A percentile compares a stretch with the other conserved stretches of the same genome.
Conservation (phyloP, 2,888 invertebrate species). For the Drosophila dives region DNA sequence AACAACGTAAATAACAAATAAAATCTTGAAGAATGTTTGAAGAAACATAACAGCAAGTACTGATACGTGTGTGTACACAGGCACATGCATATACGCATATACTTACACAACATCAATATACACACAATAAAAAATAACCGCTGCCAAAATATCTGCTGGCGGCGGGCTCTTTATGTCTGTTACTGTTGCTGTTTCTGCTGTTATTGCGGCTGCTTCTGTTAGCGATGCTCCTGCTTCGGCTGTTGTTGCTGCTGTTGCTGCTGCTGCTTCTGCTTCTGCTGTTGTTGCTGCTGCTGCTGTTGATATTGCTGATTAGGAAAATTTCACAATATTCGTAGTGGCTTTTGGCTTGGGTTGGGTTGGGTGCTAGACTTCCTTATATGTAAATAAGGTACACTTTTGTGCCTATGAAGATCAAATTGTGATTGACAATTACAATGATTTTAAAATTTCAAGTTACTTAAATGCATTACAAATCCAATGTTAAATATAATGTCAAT, state of each 20-base stretch:
- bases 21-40: conserved; percentile 3
- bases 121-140: conserved; percentile 22
- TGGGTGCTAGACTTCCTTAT: too few species aligned
- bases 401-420: too few species aligned
- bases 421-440: too few species aligned
- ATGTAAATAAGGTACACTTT: too few species aligned
- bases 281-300: conserved; percentile 1
- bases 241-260: too few species aligned
- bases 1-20: conserved; percentile 20
- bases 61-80: background rate
- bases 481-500: background rate
- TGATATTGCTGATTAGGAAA: conserved; percentile 67
- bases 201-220: too few species aligned
- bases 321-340: conserved; percentile 75
- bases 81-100: too few species aligned
- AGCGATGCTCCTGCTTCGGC: too few species aligned
- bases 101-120: conserved; percentile 9
- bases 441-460: too few species aligned
- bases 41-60: conserved; percentile 1
- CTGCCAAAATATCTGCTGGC: conserved; percentile 22
- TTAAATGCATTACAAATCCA: too few species aligned
- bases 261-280: too few species aligned
- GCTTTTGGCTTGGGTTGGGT: too few species aligned
- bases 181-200: background rate
- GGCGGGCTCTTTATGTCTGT: conserved; percentile 3